These are phyloP conservation scores for Urechis unicinctus DNA, from an alignment of 2,888 invertebrate genomes.

Conservation along the genomic window DNA sequence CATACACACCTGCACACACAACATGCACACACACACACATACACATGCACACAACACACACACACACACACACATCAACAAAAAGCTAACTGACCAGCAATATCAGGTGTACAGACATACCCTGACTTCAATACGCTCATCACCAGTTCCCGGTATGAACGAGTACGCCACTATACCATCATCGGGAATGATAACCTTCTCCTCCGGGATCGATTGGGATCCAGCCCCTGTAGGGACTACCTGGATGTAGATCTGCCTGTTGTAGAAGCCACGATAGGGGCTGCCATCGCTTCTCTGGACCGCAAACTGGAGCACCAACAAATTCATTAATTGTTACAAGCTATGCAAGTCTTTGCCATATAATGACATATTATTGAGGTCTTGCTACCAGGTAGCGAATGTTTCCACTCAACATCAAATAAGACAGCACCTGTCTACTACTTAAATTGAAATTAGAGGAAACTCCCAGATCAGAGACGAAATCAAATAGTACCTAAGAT, in stretches of 20 bases:
- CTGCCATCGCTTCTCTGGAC: slow-evolving; percentile 20
- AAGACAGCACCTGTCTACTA: no score
- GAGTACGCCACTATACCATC: slow-evolving; percentile 18
- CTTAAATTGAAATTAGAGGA: no score
- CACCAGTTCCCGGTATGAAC: slow-evolving; percentile 13
- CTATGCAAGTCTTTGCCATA: background rate
- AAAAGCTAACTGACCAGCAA: no score
- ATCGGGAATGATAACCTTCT: slow-evolving; percentile 17
- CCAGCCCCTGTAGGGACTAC: background rate
- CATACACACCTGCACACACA: no score
- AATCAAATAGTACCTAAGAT: no score
- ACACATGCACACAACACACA: no score
- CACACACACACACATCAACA: no score
- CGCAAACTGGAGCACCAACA: slow-evolving; percentile 17
- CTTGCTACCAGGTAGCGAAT: no score
- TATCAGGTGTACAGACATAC: no score
- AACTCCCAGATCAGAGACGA: no score
- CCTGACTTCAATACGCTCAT: slow-evolving; percentile 13
- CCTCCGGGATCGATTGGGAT: background rate
- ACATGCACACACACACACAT: no score
- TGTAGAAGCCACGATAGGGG: slow-evolving; percentile 15
- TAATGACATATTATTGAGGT: background rate
- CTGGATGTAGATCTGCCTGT: slow-evolving; percentile 17
- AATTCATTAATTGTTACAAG: background rate
- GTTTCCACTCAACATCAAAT: no score